These are phyloP conservation scores for Onthophagus sagittarius DNA, from an alignment of 2,888 invertebrate species.

Conservation along the genomic window DNA sequence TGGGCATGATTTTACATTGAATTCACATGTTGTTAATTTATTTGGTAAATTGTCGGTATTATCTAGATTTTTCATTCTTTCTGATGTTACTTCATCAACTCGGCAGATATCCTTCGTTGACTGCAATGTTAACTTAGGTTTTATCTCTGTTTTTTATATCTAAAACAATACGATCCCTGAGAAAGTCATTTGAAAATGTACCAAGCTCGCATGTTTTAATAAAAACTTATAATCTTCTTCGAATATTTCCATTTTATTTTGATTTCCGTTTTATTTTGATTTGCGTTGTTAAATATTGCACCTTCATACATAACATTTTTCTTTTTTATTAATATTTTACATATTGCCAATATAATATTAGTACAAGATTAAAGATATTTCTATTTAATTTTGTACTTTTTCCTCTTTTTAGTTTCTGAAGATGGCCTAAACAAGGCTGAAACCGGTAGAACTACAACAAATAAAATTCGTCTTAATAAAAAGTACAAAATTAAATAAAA, in stretches of 20 bases:
- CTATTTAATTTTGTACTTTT: too few species aligned
- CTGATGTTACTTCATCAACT: conserved; percentile 12
- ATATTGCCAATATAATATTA: not conserved
- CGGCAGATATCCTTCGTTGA: conserved; percentile 2
- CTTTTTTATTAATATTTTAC: not conserved
- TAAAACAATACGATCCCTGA: not conserved
- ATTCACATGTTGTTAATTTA: not conserved
- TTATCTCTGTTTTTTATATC: conserved; percentile 10
- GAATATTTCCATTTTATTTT: not conserved
- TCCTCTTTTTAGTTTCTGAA: too few species aligned
- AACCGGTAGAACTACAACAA: too few species aligned
- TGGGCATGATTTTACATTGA: too few species aligned
- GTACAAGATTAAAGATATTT: too few species aligned
- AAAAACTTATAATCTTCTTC: not conserved
- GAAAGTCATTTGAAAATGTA: not conserved
- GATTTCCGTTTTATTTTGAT: not conserved
- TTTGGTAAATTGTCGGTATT: not conserved
- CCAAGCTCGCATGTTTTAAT: conserved; percentile 1
- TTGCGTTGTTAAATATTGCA: not conserved
- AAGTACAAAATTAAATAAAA: too few species aligned
- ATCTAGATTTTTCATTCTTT: not conserved
- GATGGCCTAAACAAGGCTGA: too few species aligned
- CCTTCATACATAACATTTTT: conserved; percentile 3
- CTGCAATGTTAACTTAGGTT: conserved; percentile 13
- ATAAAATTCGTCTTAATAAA: too few species aligned